These are phyloP conservation scores for Lagodon rhomboides DNA, from an alignment of 2,797 vertebrate genomes.

Conservation along the genomic window DNA sequence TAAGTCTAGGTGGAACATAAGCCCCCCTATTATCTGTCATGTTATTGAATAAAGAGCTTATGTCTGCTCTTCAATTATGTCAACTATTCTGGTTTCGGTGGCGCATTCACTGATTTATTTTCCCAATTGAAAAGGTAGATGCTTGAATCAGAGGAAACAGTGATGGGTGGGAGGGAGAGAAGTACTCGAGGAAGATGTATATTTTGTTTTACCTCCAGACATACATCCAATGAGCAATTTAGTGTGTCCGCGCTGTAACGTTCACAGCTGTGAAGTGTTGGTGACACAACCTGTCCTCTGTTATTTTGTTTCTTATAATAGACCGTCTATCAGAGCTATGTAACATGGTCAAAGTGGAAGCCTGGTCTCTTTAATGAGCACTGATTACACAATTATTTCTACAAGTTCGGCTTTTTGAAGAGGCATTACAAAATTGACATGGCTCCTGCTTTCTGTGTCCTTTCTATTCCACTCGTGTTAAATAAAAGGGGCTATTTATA, in stretches of 20 bases:
- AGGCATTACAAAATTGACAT: conserved; percentile 15
- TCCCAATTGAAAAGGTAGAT: conserved; percentile 77
- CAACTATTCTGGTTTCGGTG: conserved; percentile 80
- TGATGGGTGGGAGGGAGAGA: conserved; percentile 32
- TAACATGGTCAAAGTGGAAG: conserved; percentile 25
- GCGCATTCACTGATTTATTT: conserved; percentile 69
- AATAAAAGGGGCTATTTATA: conserved; percentile 42
- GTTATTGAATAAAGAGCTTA: conserved; percentile 87
- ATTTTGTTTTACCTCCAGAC: conserved; percentile 21
- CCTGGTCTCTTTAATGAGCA: conserved; percentile 13
- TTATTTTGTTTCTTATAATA: conserved; percentile 33
- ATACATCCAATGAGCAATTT: conserved; percentile 25
- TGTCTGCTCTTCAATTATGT: conserved; percentile 69
- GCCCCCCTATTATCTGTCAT: conserved; percentile 81
- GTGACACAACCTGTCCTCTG: conserved; percentile 1
- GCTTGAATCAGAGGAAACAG: conserved; percentile 47
- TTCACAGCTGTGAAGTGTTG: not conserved
- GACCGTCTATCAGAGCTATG: conserved; percentile 7
- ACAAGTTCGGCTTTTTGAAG: conserved; percentile 32
- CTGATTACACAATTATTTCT: conserved; percentile 25
- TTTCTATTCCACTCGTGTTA: conserved; percentile 17
- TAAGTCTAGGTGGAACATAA: conserved; percentile 81
- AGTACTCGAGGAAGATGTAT: conserved; percentile 22
- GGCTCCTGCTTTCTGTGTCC: conserved; percentile 20
- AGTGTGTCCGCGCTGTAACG: conserved; percentile 7